Base-by-base conservation (phyloP, 2,888 invertebrate genomes). In the Diarsia dahlii region DNA sequence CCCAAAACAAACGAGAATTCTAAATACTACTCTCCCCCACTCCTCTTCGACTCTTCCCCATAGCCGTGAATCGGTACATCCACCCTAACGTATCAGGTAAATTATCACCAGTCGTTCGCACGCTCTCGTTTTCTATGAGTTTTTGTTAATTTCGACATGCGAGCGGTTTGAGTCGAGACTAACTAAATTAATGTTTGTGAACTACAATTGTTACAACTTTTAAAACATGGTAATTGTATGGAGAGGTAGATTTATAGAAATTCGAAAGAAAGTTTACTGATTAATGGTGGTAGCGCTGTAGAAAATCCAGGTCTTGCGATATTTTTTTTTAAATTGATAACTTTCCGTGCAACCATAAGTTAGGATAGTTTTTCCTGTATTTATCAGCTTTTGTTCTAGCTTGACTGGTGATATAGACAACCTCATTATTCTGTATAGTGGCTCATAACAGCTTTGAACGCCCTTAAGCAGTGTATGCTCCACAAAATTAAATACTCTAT, bases 121-220 rank as follows among this genome's bases (percentile, higher is more conserved):
- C 93, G 93, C 92, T 93, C 93, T 92, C 92, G 84, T 89, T 93
- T 90, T 89, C 88, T 80, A 86, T 75, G 65, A 81, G 73, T 85
- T 88, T 92, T 92, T 90, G 81, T 88, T 84, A 78, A 87, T 88
- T 88, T 88, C 90, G 88, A 89, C 90, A 91, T 88, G 90, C 88
- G 68, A 91, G 87, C 88, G 85, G 64, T 78, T 80, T 80, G 83
- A 85, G 85, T 87, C 81, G 78, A 76, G 76, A 77, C 80, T 81
- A 82, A 87, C 88, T 82, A 86, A 90, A 89, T 88, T 85, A 89
- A 89, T 89, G 86, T 84, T 84, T 88, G 88, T 86, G 90, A 89
- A 85, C 82, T 80, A 71, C 82, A 65, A 89, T 87, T 88, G 87
- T 89, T 68, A 76, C 60, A n/a, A 76, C 52, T 74, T 86, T 78